Conservation (phyloP, 2,797 vertebrate species). For the Toxotes lorentzi region DNA sequence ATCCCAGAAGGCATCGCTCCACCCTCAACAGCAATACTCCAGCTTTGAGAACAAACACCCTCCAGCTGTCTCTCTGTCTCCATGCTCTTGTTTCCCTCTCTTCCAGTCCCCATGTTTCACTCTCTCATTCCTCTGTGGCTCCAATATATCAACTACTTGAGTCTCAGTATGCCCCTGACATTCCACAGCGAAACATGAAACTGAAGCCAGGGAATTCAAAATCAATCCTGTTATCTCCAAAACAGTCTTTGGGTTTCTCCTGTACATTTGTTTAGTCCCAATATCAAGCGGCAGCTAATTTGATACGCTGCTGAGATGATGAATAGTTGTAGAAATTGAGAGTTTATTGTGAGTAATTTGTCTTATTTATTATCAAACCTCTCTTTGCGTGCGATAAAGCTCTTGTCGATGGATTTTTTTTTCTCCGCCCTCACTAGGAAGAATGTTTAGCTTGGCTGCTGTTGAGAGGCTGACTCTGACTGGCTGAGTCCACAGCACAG, state of each 20-base stretch:
- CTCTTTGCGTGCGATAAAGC: slow-evolving; percentile 53
- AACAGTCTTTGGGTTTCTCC: slow-evolving; percentile 14
- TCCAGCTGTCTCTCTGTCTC: slow-evolving; percentile 15
- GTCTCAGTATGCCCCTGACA: slow-evolving; percentile 33
- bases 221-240: slow-evolving; percentile 47
- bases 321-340: slow-evolving; percentile 59
- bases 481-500: slow-evolving; percentile 48
- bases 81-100: slow-evolving; percentile 14
- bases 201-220: slow-evolving; percentile 37
- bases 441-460: slow-evolving; percentile 71
- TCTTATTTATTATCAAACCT: slow-evolving; percentile 69
- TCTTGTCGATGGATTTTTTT: slow-evolving; percentile 24
- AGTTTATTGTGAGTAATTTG: slow-evolving; percentile 62
- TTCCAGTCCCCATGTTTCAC: background rate
- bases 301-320: slow-evolving; percentile 47
- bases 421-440: background rate
- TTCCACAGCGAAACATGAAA: slow-evolving; percentile 55
- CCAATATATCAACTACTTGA: slow-evolving; percentile 3
- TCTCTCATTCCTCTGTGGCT: slow-evolving; percentile 30
- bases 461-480: slow-evolving; percentile 49
- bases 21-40: slow-evolving; percentile 66
- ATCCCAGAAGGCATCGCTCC: slow-evolving; percentile 70
- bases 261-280: slow-evolving; percentile 3
- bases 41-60: slow-evolving; percentile 77
- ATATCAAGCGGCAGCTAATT: slow-evolving; percentile 15